Evolutionary conservation across 64 coral and sea anemone genomes (phyloP), one percentile per base, ranked within the genome.

Genomic region (Actinia equina): DNA sequence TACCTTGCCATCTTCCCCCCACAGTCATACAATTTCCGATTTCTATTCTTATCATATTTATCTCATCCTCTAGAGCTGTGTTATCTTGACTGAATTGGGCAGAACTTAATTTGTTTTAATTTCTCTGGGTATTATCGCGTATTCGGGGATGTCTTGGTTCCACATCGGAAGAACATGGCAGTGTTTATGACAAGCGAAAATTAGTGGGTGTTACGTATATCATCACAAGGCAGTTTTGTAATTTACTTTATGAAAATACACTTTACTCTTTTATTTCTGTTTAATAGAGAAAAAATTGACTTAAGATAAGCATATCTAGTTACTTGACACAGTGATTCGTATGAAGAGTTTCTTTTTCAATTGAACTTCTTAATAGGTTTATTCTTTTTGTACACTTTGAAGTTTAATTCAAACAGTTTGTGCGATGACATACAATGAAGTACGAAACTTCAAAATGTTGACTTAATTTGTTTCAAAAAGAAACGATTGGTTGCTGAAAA

Each of bases 11-110:
- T 49, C 78, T 81, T 81, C 17, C 43, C 30, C 78, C 78, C 44
- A 52, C 7, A 81, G 78, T 52, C 78, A 81, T 81, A 74, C 20
- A 81, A 81, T 81, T 81, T 81, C 78, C 78, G 78, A 81, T 81
- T 65, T 52, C 45, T 17, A 20, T 52, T n/a, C 43, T 49, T 81
- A 81, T 81, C 78, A 26, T 9, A 17, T 17, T 52, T 17, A 81
- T 81, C 78, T 81, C 78, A 81, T 81, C 78, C 78, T 81, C 43
- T 49, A 43, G 42, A 81, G 78, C 26, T 81, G 41, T 81, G 41
- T 81, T 81, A 81, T 81, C 78, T 81, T 49, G 43, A 81, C 41
- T 81, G 43, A 49, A 23, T 81, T 44, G 42, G 27, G 42, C 49
- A 81, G 49, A 81, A 81, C 49, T 81, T 49, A 52, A 49, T 81